A percentile compares a stretch with the other conserved stretches of the same genome.
phyloP scores from a whole-genome alignment of 2,888 invertebrate genomes.

The Caenorhabditis parvicauda region DNA sequence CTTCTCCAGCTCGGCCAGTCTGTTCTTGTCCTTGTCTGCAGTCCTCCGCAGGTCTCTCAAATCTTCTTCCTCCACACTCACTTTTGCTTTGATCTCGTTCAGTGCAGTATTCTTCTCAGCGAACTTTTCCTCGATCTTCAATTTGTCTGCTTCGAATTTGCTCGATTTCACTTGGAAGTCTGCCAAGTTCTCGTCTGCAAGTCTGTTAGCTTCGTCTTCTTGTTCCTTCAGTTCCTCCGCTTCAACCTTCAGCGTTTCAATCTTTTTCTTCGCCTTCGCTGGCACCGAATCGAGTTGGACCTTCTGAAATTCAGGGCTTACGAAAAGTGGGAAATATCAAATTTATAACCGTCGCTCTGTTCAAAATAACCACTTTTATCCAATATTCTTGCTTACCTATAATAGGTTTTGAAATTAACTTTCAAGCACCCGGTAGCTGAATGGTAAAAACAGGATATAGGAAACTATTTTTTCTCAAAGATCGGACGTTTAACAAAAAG shows the following conservation, averaged over 20 bases:
- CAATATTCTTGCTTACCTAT: too few species aligned
- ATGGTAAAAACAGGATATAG: too few species aligned
- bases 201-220: not conserved
- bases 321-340: not conserved
- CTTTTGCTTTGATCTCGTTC: constrained; percentile 67
- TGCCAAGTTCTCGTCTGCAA: not conserved
- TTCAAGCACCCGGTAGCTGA: too few species aligned
- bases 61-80: constrained; percentile 10
- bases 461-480: too few species aligned
- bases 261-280: constrained; percentile 19
- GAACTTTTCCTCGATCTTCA: constrained; percentile 5
- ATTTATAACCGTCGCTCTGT: not conserved
- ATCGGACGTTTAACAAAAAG: too few species aligned
- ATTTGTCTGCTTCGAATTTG: not conserved
- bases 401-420: too few species aligned
- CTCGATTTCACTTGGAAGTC: not conserved
- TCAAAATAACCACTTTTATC: not conserved
- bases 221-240: constrained; percentile 67
- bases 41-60: constrained; percentile 69
- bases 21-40: constrained; percentile 10
- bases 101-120: constrained; percentile 21
- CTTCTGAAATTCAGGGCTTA: not conserved
- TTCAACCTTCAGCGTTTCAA: constrained; percentile 26
- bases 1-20: constrained; percentile 52
- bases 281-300: constrained; percentile 23